Conservation (phyloP, 2,113 vertebrate genomes). For the Papio anubis region DNA sequence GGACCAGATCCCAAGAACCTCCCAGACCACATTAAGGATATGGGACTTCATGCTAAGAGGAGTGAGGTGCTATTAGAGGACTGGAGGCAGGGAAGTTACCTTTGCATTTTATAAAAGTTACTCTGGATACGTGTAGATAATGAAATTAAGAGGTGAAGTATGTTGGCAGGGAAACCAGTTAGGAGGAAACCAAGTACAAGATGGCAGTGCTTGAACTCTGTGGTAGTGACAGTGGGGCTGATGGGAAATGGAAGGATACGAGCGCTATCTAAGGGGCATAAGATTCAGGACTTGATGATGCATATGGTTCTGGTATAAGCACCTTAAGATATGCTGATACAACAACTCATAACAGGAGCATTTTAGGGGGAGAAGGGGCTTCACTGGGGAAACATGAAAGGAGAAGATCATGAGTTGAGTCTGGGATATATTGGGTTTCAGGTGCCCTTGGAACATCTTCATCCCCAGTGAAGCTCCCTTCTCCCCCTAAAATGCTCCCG, state of each 20-base stretch:
- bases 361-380: accelerated
- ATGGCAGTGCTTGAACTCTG: not conserved
- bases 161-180: not conserved
- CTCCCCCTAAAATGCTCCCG: not conserved
- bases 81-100: not conserved
- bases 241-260: not conserved
- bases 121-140: not conserved
- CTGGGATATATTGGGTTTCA: not conserved
- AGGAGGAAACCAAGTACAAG: not conserved
- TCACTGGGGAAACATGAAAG: not conserved
- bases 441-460: not conserved
- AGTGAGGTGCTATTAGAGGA: not conserved
- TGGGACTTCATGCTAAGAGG: not conserved
- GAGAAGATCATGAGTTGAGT: not conserved
- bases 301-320: not conserved
- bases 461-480: not conserved
- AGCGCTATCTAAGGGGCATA: not conserved
- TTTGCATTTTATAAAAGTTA: not conserved
- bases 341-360: not conserved
- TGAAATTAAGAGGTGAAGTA: not conserved
- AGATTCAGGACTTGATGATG: not conserved
- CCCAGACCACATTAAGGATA: not conserved
- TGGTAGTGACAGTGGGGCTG: not conserved
- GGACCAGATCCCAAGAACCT: not conserved
- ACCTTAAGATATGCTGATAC: not conserved